Base-by-base conservation (phyloP, 2,797 vertebrate species). In the Astyanax mexicanus region DNA sequence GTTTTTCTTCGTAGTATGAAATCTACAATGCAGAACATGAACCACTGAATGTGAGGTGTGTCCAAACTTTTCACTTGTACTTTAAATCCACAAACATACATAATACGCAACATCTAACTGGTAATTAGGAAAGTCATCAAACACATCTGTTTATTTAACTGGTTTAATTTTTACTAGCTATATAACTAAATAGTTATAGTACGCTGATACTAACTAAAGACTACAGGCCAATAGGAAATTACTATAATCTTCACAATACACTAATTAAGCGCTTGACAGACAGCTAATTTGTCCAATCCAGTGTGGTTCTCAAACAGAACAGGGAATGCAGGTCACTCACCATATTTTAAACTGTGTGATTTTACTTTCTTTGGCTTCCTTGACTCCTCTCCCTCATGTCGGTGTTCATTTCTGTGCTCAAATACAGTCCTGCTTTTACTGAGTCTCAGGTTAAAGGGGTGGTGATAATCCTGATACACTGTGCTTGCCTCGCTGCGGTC, bases 391-490 rank as follows among this genome's bases (percentile, higher is more conserved):
- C 27, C 15, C 27, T 10, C 21, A 61, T 35, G 23, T 54, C 35
- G 66, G 45, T 73, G 37, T 64, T 55, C 25, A 52, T 42, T 60
- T 55, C 21, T 64, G 13, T 21, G 67, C 42, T 40, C 51, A 52
- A 55, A 4, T 58, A 21, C 60, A 11, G 47, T 54, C 23, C 47
- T 12, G 38, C 3, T 29, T 54, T 40, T 79, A 54, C 19, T 40
- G 5, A 21, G 45, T 55, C 72, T 75, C 27, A 72, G 32, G 71
- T 82, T 82, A 76, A 79, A 79, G 1, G 73, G 73, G 27, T 79
- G 76, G 27, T 61, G 25, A 45, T 67, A 49, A 29, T 40, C n/a
- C 23, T 57, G 25, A 42, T 19, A 9, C 37, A 75, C 29, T 51
- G 10, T 38, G 13, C 29, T 42, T 13, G 35, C 7, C 13, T 67